Percentiles rank a stretch among this genome's conserved stretches.
phyloP scores from a whole-genome alignment of 1,140 invertebrate species.

The Temnothorax curvispinosus region DNA sequence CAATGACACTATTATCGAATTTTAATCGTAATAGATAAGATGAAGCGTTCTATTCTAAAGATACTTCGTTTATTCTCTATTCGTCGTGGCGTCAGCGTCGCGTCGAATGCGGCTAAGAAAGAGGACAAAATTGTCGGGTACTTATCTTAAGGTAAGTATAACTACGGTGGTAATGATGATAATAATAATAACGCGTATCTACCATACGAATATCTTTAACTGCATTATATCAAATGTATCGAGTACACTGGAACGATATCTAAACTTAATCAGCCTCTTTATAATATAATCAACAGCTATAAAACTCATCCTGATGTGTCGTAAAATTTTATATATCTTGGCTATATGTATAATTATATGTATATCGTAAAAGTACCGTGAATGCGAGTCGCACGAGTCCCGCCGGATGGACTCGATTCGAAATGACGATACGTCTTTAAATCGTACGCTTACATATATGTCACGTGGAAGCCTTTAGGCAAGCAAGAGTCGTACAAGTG shows the following conservation, averaged over 20 bases:
- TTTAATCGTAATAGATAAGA: neutral
- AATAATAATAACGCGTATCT: conserved; percentile 36
- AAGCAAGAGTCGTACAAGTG: neutral
- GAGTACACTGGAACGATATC: conserved; percentile 66
- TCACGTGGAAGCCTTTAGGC: conserved; percentile 11
- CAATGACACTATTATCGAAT: neutral
- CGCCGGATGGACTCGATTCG: conserved; percentile 20
- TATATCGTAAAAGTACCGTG: conserved; percentile 42
- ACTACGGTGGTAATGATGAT: conserved; percentile 34
- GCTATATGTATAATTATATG: conserved; percentile 40
- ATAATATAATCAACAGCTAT: conserved; percentile 65
- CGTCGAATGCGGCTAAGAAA: conserved; percentile 24
- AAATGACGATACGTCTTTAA: conserved; percentile 7
- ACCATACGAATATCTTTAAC: conserved; percentile 46
- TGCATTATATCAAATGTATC: conserved; percentile 66
- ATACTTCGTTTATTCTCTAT: neutral
- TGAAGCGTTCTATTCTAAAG: neutral
- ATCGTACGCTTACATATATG: conserved; percentile 34
- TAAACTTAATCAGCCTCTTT: conserved; percentile 78
- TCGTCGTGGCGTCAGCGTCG: conserved; percentile 14
- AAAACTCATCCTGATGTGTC: conserved; percentile 60
- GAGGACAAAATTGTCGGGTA: conserved; percentile 21
- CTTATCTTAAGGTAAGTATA: conserved; percentile 26
- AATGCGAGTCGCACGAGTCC: conserved; percentile 16
- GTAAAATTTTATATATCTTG: conserved; percentile 27